Base-by-base conservation (phyloP, 2,113 vertebrate genomes). In the Conger conger region DNA sequence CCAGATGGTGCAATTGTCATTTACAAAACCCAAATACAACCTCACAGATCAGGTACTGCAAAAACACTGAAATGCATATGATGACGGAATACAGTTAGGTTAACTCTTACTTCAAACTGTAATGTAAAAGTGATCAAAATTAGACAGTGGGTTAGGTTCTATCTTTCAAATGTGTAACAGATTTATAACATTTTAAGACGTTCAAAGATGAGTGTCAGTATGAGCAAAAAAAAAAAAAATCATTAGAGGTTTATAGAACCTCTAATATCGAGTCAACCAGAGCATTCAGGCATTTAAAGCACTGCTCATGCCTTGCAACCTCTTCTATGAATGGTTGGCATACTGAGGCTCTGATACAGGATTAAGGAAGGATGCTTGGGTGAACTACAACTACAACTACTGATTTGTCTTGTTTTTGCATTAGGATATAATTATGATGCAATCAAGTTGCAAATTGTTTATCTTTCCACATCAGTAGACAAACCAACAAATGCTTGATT, bases 1-100 rank as follows among this genome's bases (percentile, higher is more conserved):
- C 84, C 18, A 85, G 84, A 80, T 54, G 84, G 84, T 23, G 53
- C 37, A 37, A 84, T 57, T 38, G 33, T 8, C 27, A 37, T 30
- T 33, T 20, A 3, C 35, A 63, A 63, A 20, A 63, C 18, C 20
- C 18, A 27, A 5, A 27, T 23, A 9, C 5, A 27, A 63, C 57
- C 20, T 27, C 68, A n/a, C 30, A 2, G 2, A 77, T 35, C 30
- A 16, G 16, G 20, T 16, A 6, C 36, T 63, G 57, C 57, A 63
- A 63, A 3, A 63, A 6, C 7, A 27, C 20, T 63, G 23, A 27
- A 27, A 23, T 63, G 23, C 23, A 8, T 63, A 33, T 13, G n/a
- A 23, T 33, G 63, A 30, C 63, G 1, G 23, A 0, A 73, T 33
- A 73, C 6, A 60, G 27, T 23, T 33, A 11, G 11, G 11, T 1